phyloP scores from a whole-genome alignment of 2,797 vertebrate species.

The Choloepus didactylus region DNA sequence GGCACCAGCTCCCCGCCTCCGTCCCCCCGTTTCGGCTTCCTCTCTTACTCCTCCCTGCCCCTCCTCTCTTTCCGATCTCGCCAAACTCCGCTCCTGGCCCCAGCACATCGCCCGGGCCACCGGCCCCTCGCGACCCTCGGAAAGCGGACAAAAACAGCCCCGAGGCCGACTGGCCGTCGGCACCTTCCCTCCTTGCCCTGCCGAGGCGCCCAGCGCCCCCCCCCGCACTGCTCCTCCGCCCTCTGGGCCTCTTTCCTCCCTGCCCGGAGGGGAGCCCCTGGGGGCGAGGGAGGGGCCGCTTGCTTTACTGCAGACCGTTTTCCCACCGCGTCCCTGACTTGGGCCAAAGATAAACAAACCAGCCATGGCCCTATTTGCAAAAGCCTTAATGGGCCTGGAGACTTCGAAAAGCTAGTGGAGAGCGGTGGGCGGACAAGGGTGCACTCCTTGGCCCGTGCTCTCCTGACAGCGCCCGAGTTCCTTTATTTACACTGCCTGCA shows the following conservation, averaged over 20 bases:
- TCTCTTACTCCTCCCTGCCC: conserved; percentile 31
- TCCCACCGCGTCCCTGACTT: background rate
- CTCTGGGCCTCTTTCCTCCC: background rate
- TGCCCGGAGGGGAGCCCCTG: conserved; percentile 75
- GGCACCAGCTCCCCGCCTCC: conserved; percentile 48
- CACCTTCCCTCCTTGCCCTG: conserved; percentile 13
- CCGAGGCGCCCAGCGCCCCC: background rate
- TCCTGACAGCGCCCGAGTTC: conserved; percentile 62
- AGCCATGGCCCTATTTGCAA: conserved; percentile 7
- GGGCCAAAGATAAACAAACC: conserved; percentile 60
- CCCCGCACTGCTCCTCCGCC: background rate
- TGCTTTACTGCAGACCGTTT: background rate
- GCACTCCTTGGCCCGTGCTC: background rate
- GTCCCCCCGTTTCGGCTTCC: conserved; percentile 67
- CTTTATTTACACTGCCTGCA: conserved; percentile 50
- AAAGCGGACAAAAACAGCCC: background rate
- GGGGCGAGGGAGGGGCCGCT: conserved; percentile 15
- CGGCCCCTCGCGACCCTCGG: background rate
- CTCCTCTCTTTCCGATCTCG: conserved; percentile 47
- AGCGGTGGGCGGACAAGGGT: conserved; percentile 12
- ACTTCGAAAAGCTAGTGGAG: conserved; percentile 23
- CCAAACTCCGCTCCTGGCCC: conserved; percentile 63
- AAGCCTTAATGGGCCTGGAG: conserved; percentile 40
- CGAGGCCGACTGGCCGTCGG: background rate
- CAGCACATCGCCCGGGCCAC: background rate